Conservation (phyloP, 2,113 vertebrate species). For the Echinops telfairi region DNA sequence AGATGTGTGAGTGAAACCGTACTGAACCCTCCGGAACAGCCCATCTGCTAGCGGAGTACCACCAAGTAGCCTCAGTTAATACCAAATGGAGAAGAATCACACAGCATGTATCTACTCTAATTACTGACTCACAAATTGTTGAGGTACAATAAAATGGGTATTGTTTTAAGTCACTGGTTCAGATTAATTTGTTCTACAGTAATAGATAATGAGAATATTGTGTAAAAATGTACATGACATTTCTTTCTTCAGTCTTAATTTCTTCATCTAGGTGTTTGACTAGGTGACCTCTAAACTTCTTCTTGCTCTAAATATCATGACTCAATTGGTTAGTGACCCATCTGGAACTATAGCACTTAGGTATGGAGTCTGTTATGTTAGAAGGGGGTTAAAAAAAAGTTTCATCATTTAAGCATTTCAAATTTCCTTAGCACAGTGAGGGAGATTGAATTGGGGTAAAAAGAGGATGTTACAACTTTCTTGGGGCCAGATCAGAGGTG, state of each 20-base stretch:
- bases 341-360: no score
- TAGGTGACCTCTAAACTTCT: neutral
- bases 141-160: neutral
- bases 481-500: no score
- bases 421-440: no score
- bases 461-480: no score
- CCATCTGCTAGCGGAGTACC: neutral
- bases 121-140: neutral
- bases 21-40: neutral
- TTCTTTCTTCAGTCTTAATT: slow-evolving; percentile 9
- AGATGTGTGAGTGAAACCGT: neutral
- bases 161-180: neutral
- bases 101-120: neutral
- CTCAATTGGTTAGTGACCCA: neutral
- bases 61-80: neutral
- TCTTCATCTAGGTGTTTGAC: neutral
- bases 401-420: no score
- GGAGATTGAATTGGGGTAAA: no score
- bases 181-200: neutral
- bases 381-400: no score
- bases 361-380: no score
- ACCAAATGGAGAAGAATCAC: neutral
- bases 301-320: neutral
- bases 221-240: neutral
- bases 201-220: neutral